These are phyloP conservation scores for Sphaerodactylus townsendi DNA, from an alignment of 2,113 vertebrate species.

Conservation along the genomic window DNA sequence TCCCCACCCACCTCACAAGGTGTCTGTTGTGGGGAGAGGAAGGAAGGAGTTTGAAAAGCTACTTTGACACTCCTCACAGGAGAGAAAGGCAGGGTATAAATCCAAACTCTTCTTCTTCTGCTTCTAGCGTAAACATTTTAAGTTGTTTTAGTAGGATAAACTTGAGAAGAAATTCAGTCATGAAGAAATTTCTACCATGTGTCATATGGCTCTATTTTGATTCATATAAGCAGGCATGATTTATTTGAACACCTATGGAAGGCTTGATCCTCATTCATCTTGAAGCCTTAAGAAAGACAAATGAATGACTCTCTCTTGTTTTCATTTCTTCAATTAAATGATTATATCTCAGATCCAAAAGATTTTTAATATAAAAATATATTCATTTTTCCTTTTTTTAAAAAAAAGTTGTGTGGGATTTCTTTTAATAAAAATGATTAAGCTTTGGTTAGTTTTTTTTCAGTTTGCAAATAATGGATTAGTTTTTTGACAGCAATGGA, in stretches of 20 bases:
- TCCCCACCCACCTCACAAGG: too few species aligned
- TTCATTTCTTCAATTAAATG: slow-evolving; percentile 61
- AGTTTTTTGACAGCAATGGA: slow-evolving; percentile 32
- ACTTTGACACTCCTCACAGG: too few species aligned
- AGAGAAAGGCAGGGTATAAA: too few species aligned
- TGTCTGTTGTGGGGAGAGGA: too few species aligned
- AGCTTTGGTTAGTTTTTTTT: slow-evolving; percentile 39
- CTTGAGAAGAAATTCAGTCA: background rate
- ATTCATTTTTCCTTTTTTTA: slow-evolving; percentile 32
- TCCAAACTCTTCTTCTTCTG: too few species aligned
- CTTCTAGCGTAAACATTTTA: too few species aligned
- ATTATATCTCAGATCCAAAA: slow-evolving; percentile 46
- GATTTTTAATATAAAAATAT: slow-evolving; percentile 55
- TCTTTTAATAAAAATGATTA: slow-evolving; percentile 49
- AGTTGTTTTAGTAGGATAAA: background rate
- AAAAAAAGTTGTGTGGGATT: slow-evolving; percentile 52
- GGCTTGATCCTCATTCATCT: slow-evolving; percentile 54
- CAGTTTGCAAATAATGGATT: slow-evolving; percentile 49
- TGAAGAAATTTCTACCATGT: background rate
- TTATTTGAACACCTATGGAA: slow-evolving; percentile 56
- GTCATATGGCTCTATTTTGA: background rate
- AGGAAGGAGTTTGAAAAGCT: too few species aligned
- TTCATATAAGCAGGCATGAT: slow-evolving; percentile 11
- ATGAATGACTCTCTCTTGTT: slow-evolving; percentile 29
- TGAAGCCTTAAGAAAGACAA: slow-evolving; percentile 50